Conservation (phyloP, 2,797 vertebrate genomes). For the Syngnathus acus region DNA sequence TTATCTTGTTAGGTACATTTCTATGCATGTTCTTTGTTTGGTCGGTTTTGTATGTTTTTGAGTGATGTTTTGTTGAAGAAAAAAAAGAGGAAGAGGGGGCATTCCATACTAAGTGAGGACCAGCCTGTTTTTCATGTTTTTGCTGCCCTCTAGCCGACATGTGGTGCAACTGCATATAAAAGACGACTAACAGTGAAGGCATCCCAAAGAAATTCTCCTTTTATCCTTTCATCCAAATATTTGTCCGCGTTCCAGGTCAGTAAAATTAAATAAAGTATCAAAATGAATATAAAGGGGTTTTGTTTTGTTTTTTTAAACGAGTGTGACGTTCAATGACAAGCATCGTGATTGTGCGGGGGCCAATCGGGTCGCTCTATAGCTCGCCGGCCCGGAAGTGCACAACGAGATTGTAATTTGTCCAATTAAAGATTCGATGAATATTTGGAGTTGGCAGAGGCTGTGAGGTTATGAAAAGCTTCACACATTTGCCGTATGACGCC, state of each 20-base stretch:
- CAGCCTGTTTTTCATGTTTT: background rate
- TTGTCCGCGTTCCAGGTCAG: background rate
- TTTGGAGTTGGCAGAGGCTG: background rate
- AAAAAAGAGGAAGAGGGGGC: too few relatives aligned
- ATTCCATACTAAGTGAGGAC: background rate
- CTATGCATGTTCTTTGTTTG: too few relatives aligned
- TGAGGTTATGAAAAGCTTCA: background rate
- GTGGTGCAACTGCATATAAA: background rate
- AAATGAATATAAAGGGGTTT: too few relatives aligned
- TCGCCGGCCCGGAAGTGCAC: slow-evolving; percentile 1
- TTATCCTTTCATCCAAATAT: background rate
- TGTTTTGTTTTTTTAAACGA: too few relatives aligned
- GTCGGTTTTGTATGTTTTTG: too few relatives aligned
- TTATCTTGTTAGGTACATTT: too few relatives aligned
- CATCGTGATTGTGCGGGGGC: background rate
- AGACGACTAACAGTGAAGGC: background rate
- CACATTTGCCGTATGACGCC: background rate
- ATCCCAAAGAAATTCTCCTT: background rate
- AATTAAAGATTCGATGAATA: background rate
- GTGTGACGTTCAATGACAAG: too few relatives aligned
- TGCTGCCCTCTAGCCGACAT: background rate
- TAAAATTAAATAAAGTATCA: background rate
- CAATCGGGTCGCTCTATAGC: background rate
- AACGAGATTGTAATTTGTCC: background rate
- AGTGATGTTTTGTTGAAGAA: too few relatives aligned